Evolutionary conservation across 2,113 vertebrate species (phyloP).

Genomic region (Laticauda laticaudata): DNA sequence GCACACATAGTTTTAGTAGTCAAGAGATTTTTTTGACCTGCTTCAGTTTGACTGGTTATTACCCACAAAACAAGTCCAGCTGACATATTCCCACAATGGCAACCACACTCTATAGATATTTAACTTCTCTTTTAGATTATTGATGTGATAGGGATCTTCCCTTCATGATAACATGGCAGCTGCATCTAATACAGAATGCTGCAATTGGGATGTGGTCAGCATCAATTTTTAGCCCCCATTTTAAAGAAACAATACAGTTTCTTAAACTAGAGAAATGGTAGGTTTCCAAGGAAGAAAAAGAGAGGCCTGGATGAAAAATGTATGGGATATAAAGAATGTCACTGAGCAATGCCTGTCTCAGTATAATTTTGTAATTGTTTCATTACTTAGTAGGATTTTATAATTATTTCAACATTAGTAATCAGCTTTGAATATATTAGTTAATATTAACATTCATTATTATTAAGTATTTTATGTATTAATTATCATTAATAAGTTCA

Average conservation of each 20-base stretch:
- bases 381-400: not conserved
- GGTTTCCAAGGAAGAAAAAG: not conserved
- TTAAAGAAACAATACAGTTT: not conserved
- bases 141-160: not conserved
- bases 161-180: not conserved
- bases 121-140: not conserved
- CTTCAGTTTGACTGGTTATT: not conserved
- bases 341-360: not conserved
- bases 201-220: not conserved
- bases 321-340: not conserved
- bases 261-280: not conserved
- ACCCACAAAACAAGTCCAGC: not conserved
- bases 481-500: not conserved
- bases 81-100: not conserved
- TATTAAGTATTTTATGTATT: not conserved
- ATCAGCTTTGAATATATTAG: not conserved
- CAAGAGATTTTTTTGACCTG: not conserved
- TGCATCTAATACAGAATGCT: not conserved
- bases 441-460: not conserved
- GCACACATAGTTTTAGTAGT: not conserved
- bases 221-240: not conserved
- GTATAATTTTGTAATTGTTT: not conserved
- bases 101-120: not conserved
- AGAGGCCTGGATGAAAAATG: not conserved
- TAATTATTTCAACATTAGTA: not conserved